Conservation (phyloP, 2,113 vertebrate species). For the Ctenomys sociabilis region DNA sequence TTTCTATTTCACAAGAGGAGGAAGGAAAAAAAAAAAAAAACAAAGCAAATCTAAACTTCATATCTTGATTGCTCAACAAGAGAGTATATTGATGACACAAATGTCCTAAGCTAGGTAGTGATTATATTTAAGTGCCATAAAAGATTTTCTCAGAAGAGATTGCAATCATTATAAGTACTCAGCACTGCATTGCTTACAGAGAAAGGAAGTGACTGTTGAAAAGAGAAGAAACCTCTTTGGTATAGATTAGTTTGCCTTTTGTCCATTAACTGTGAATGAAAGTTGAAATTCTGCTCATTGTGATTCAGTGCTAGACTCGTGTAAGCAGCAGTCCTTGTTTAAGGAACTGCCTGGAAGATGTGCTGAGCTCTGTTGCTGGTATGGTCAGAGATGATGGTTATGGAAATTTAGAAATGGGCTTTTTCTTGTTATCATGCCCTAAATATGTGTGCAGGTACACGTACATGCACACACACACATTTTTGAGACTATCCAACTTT, state of each 20-base stretch:
- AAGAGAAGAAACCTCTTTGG: conserved; percentile 52
- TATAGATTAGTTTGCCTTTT: conserved; percentile 69
- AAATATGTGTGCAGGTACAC: not conserved
- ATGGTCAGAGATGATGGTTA: not conserved
- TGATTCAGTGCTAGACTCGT: conserved; percentile 45
- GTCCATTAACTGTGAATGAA: conserved; percentile 68
- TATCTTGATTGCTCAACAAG: conserved; percentile 72
- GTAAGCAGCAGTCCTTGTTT: conserved; percentile 57
- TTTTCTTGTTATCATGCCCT: not conserved
- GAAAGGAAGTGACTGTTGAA: conserved; percentile 56
- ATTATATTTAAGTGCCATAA: conserved; percentile 72
- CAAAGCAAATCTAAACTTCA: conserved; percentile 49
- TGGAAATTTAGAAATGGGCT: not conserved
- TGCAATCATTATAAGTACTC: conserved; percentile 74
- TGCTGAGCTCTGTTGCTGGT: not conserved
- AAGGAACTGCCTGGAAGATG: not conserved
- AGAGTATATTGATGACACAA: conserved; percentile 71
- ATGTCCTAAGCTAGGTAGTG: conserved; percentile 70
- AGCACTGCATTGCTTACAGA: conserved; percentile 58
- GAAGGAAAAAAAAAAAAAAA: not conserved
- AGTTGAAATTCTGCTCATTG: conserved; percentile 65
- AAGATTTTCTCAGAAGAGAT: conserved; percentile 74
- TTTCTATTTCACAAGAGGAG: conserved; percentile 21
- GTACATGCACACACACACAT: not conserved
- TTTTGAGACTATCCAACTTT: not conserved